Evolutionary conservation across 1,140 invertebrate genomes (phyloP).

Genomic region (Dinoponera quadriceps): DNA sequence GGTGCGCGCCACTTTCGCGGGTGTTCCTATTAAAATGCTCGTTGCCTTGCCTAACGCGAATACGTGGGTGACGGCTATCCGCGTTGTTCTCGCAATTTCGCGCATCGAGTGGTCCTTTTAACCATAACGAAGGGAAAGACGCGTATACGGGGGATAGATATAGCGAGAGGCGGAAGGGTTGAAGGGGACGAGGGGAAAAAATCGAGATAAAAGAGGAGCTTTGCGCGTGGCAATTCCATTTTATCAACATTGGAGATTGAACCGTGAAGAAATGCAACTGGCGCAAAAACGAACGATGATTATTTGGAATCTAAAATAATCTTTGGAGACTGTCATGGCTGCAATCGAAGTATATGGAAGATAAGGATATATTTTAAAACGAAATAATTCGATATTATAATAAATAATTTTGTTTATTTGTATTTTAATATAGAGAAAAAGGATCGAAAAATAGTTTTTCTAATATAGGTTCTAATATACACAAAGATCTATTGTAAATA

Average conservation of each 20-base stretch:
- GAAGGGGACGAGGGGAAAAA: not conserved
- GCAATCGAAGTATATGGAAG: no score
- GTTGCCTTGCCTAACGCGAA: not conserved
- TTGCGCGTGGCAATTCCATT: slow-evolving; percentile 33
- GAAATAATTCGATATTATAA: no score
- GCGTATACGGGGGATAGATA: not conserved
- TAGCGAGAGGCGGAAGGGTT: not conserved
- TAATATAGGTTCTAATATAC: no score
- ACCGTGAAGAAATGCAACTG: not conserved
- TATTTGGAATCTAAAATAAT: no score
- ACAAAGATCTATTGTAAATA: no score
- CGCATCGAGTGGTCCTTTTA: slow-evolving; percentile 9
- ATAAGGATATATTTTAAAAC: no score
- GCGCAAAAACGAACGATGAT: not conserved
- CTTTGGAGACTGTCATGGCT: no score
- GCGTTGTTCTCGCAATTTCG: slow-evolving; percentile 10
- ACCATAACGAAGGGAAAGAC: not conserved
- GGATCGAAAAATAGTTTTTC: no score
- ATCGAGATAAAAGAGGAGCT: not conserved
- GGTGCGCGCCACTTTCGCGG: not conserved
- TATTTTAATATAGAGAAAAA: no score
- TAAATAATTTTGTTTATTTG: no score
- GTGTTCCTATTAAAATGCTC: slow-evolving; percentile 2
- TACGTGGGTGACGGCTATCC: not conserved
- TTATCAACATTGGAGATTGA: slow-evolving; percentile 6